Base-by-base conservation (phyloP, 2,888 invertebrate genomes). In the Mimachlamys varia region DNA sequence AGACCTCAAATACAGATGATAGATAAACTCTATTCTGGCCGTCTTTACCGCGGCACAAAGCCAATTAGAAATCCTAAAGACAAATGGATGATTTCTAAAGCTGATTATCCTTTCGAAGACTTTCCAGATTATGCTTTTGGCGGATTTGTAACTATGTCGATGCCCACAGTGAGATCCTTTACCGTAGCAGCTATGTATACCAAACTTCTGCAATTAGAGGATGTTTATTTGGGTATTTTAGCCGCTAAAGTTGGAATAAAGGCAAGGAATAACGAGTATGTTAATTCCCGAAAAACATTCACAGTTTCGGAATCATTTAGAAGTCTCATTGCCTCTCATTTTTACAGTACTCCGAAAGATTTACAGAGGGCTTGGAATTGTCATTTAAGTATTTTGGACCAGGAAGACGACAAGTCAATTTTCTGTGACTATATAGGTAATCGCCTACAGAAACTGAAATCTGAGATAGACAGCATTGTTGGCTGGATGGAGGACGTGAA, bases 301-400 rank as follows among this genome's bases (percentile, higher is more conserved):
- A 76, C 76, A 13, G 76, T 76, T 76, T 76, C 76, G 7, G 76
- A 76, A 7, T 76, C 76, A 76, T 76, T 76, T 27, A 76, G 15
- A 33, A 76, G 33, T 33, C 7, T 76, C 76, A 76, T 76, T 13
- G 76, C 76, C 17, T 76, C 76, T 15, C 76, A 76, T 33, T 76
- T 76, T 76, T 76, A 76, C 22, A 22, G 15, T 15, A 33, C 27
- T 76, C 33, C 76, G 10, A 76, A 76, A 76, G 76, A 76, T 7
- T 76, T 76, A 76, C 76, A 76, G 27, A 76, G 76, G 15, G 76
- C 76, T 13, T 76, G 76, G 76, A 33, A 76, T 33, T 76, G 76
- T 76, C 76, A 76, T 76, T 76, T 76, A 33, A 76, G 76, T 76
- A 76, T 76, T 33, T 33, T 76, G 27, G 76, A 76, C 33, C 27